Evolutionary conservation across 2,797 vertebrate species (phyloP).

Genomic region (Eurystomus glaucurus): DNA sequence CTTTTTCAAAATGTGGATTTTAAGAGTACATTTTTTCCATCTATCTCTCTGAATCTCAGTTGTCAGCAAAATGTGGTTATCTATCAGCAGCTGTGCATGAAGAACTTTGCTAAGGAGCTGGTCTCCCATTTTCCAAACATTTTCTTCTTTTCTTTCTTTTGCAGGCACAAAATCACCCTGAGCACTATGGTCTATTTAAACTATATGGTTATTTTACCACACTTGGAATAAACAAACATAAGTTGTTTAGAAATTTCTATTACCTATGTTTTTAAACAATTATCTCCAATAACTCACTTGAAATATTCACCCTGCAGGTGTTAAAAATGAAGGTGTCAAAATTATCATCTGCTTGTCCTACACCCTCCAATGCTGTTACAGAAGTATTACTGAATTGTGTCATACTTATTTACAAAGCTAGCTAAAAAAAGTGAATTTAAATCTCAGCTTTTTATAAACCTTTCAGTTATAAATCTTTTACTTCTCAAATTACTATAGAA

Average conservation of each 20-base stretch:
- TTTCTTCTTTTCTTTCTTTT: not conserved
- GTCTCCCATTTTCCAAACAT: not conserved
- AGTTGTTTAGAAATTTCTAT: not conserved
- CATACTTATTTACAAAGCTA: not conserved
- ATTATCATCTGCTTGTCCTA: not conserved
- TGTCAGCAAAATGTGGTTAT: not conserved
- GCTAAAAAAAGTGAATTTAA: not conserved
- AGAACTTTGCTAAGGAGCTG: not conserved
- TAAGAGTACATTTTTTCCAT: not conserved
- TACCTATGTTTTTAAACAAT: not conserved
- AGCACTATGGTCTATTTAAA: not conserved
- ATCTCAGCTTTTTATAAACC: not conserved
- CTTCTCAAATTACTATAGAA: not conserved
- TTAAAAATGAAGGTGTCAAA: not conserved
- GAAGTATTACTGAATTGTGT: not conserved
- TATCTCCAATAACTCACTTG: not conserved
- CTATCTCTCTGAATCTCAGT: not conserved
- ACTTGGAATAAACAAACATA: not conserved
- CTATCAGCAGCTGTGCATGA: not conserved
- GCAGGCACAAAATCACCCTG: slow-evolving; percentile 1
- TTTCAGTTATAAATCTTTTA: not conserved
- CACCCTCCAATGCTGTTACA: not conserved
- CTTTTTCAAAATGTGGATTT: not conserved
- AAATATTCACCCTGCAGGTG: not conserved
- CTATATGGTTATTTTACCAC: not conserved